Conservation (phyloP, 2,113 vertebrate species). For the Arvicanthis niloticus region DNA sequence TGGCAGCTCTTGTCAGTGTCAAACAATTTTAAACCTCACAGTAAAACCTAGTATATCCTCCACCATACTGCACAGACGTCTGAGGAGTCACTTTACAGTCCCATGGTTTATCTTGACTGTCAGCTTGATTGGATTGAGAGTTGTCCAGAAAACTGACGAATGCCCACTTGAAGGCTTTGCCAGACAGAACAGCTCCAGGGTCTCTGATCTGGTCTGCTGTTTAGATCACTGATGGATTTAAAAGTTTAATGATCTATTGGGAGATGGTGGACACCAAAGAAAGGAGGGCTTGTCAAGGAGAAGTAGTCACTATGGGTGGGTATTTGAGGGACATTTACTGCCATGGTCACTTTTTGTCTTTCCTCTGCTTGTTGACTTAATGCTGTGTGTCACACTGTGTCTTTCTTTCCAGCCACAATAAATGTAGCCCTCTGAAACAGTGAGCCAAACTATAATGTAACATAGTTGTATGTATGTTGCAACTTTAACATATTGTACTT, state of each 20-base stretch:
- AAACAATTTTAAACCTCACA: neutral
- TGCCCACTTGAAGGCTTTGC: neutral
- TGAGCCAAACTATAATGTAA: neutral
- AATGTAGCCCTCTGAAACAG: neutral
- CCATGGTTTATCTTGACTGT: neutral
- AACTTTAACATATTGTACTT: neutral
- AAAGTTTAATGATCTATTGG: neutral
- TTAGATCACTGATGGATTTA: neutral
- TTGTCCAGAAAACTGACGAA: neutral
- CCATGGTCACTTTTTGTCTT: neutral
- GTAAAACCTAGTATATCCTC: neutral
- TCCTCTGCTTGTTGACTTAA: no score
- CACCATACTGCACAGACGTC: accelerated
- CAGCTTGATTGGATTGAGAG: neutral
- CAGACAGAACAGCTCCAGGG: no score
- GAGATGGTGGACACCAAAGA: neutral
- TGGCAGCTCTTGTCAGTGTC: neutral
- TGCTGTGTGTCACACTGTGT: neutral
- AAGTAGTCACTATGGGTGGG: neutral
- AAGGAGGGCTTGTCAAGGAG: neutral
- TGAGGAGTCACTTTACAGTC: accelerated
- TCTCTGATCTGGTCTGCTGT: no score
- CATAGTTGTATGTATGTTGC: no score
- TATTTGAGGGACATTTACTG: no score
- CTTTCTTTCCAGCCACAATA: neutral